These are phyloP conservation scores for Bradypus variegatus DNA, from an alignment of 2,797 vertebrate species.

Conservation along the genomic window DNA sequence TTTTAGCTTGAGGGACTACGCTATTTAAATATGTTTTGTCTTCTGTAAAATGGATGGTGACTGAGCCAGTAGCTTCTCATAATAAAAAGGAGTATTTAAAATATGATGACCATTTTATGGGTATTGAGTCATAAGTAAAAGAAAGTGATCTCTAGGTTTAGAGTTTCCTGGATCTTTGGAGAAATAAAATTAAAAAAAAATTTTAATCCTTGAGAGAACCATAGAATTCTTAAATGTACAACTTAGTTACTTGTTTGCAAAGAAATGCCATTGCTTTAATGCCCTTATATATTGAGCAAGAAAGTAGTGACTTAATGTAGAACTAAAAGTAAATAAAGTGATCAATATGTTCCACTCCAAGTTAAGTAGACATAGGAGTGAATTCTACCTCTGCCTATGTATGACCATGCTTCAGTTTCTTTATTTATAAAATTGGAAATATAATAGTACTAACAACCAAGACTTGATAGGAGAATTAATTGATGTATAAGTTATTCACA, in stretches of 20 bases:
- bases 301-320: not conserved
- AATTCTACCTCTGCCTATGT: not conserved
- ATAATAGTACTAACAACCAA: not conserved
- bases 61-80: not conserved
- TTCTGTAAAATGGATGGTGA: not conserved
- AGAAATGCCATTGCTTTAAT: not conserved
- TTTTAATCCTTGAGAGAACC: not conserved
- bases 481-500: not conserved
- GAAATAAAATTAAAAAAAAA: conserved; percentile 1
- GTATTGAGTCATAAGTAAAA: not conserved
- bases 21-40: not conserved
- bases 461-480: not conserved
- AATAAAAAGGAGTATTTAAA: not conserved
- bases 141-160: not conserved
- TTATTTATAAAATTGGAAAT: conserved; percentile 1
- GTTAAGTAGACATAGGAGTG: not conserved
- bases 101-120: not conserved
- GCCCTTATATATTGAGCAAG: not conserved
- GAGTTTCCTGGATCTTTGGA: not conserved
- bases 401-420: not conserved
- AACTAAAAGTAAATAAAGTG: not conserved
- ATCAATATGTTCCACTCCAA: not conserved
- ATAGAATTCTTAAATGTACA: not conserved
- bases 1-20: not conserved
- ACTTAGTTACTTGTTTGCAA: not conserved